Evolutionary conservation across 2,888 invertebrate species (phyloP).

Genomic region (Hyalella azteca): DNA sequence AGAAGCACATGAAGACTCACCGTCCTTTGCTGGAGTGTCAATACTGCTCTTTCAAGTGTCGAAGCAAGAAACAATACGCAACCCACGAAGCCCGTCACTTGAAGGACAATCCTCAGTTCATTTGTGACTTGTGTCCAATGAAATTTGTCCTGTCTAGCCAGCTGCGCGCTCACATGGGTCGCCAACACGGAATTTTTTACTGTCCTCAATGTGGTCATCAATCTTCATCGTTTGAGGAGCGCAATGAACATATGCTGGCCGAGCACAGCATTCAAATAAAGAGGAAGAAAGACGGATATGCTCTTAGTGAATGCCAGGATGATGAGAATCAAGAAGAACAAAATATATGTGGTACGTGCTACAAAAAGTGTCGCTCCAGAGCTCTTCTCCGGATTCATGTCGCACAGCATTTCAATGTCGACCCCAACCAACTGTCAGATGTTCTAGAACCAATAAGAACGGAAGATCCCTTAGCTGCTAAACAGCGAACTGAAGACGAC

Average conservation of each 20-base stretch:
- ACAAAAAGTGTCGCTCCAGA: background rate
- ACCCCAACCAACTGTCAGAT: constrained; percentile 12
- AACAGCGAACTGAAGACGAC: background rate
- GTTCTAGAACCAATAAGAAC: background rate
- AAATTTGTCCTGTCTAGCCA: background rate
- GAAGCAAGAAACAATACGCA: background rate
- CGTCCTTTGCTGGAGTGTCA: constrained; percentile 13
- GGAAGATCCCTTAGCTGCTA: background rate
- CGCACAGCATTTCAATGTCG: constrained; percentile 23
- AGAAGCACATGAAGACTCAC: constrained; percentile 18
- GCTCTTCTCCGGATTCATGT: background rate
- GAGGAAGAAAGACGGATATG: background rate
- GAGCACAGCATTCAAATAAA: constrained; percentile 13
- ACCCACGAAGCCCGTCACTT: background rate
- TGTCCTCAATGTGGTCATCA: background rate
- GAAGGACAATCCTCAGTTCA: constrained; percentile 25
- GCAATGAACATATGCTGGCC: constrained; percentile 24
- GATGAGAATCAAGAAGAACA: background rate
- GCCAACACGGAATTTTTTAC: constrained; percentile 17
- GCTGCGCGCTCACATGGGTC: background rate
- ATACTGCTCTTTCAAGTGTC: constrained; percentile 2
- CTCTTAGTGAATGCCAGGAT: background rate
- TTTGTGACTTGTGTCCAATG: background rate
- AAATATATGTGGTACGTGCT: background rate
- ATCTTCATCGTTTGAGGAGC: background rate